phyloP scores from a whole-genome alignment of 2,888 invertebrate genomes.

The Hydraecia micacea region DNA sequence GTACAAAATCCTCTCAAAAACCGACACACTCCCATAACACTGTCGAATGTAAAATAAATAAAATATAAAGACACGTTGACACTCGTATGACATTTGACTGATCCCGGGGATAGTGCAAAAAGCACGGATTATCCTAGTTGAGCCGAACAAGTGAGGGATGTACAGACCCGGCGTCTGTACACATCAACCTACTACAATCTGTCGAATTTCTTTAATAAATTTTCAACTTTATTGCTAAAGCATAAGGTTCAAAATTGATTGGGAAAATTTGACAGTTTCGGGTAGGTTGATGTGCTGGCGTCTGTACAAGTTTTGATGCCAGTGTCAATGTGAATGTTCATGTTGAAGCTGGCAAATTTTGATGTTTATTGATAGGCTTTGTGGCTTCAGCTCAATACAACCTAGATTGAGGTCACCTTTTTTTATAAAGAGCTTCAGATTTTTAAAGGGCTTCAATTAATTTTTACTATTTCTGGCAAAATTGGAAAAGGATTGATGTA shows the following conservation, averaged over 20 bases:
- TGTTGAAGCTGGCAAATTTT: background rate
- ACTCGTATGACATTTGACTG: constrained; percentile 47
- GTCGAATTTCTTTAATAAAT: too few relatives aligned
- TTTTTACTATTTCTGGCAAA: too few relatives aligned
- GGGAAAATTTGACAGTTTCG: too few relatives aligned
- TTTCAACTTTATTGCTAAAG: too few relatives aligned
- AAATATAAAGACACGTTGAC: constrained; percentile 33
- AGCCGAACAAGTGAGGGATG: constrained; percentile 39
- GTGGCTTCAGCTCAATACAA: background rate
- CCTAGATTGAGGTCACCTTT: background rate
- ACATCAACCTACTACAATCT: too few relatives aligned
- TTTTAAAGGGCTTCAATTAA: too few relatives aligned
- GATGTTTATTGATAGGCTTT: constrained; percentile 1
- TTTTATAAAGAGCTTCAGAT: background rate
- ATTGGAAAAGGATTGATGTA: background rate
- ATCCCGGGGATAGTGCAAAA: constrained; percentile 42
- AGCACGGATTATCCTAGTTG: constrained; percentile 50
- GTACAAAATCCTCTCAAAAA: background rate
- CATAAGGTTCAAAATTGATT: too few relatives aligned
- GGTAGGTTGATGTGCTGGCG: too few relatives aligned
- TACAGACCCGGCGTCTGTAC: too few relatives aligned
- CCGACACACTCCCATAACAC: background rate
- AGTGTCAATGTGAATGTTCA: background rate
- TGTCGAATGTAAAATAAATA: constrained; percentile 34
- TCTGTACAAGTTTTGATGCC: constrained; percentile 26